Evolutionary conservation across 1,140 invertebrate genomes (phyloP).

Genomic region (Rhagoletis pomonella): DNA sequence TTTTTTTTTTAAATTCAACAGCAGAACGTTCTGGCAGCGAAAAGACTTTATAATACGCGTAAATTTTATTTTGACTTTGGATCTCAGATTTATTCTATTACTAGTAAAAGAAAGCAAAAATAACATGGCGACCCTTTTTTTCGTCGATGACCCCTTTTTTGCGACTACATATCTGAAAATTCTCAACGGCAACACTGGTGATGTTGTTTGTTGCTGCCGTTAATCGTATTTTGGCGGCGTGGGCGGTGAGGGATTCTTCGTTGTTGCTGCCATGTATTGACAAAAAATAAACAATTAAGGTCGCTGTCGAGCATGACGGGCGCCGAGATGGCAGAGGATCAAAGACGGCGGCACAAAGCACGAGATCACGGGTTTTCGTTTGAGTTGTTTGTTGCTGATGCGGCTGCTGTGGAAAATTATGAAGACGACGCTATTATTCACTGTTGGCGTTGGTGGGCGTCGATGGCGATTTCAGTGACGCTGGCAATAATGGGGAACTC

Average conservation of each 20-base stretch:
- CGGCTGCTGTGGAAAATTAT: not conserved
- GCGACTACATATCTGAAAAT: too few relatives aligned
- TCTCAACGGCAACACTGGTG: not conserved
- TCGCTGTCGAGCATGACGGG: not conserved
- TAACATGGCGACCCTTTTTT: too few relatives aligned
- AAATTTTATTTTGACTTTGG: too few relatives aligned
- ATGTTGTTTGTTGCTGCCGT: not conserved
- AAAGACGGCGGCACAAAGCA: not conserved
- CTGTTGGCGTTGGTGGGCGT: not conserved
- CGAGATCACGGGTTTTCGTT: not conserved
- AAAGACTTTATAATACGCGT: too few relatives aligned
- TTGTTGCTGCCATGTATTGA: not conserved
- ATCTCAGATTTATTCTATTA: too few relatives aligned
- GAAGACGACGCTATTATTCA: not conserved
- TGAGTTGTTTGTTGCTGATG: not conserved
- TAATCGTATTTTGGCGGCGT: not conserved
- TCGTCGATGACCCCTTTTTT: too few relatives aligned
- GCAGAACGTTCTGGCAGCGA: too few relatives aligned
- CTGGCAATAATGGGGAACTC: not conserved
- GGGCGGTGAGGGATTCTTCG: not conserved
- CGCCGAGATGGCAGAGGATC: not conserved
- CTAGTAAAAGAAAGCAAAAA: too few relatives aligned
- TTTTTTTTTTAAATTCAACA: too few relatives aligned
- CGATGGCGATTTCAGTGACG: not conserved
- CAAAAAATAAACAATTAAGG: conserved; percentile 34